Percentiles rank a stretch among this genome's conserved stretches.
Conservation (phyloP, 2,888 invertebrate genomes). For the Drosophila lutescens region DNA sequence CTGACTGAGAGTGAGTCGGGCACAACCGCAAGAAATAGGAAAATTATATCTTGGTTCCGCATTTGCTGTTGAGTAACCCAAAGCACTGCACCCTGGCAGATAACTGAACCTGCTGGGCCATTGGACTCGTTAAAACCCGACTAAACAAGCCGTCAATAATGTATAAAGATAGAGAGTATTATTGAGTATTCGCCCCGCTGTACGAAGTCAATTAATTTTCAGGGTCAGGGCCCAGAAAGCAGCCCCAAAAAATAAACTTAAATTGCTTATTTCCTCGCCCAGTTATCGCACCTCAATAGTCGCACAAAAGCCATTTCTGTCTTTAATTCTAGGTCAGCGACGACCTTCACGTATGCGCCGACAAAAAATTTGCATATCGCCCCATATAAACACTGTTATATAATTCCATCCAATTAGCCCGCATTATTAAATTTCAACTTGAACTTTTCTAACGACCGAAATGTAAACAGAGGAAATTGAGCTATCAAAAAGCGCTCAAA, state of each 20-base stretch:
- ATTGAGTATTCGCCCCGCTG: constrained; percentile 19
- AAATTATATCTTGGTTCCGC: constrained; percentile 68
- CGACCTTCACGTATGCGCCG: constrained; percentile 34
- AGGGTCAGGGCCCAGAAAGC: constrained; percentile 68
- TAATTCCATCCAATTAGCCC: constrained; percentile 69
- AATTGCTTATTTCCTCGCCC: constrained; percentile 69
- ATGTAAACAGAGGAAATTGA: constrained; percentile 36
- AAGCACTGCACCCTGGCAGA: constrained; percentile 8
- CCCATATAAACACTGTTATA: constrained; percentile 37
- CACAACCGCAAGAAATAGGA: constrained; percentile 49
- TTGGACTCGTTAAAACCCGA: constrained; percentile 66
- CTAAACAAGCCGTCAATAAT: constrained; percentile 65
- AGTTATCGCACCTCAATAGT: constrained; percentile 63
- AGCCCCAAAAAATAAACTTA: constrained; percentile 48
- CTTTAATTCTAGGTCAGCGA: constrained; percentile 68
- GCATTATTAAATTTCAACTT: constrained; percentile 73
- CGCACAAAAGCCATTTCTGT: constrained; percentile 45
- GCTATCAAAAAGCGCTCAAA: constrained; percentile 37
- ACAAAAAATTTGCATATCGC: constrained; percentile 64
- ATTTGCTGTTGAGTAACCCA: constrained; percentile 64
- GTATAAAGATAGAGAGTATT: constrained; percentile 24
- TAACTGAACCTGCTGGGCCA: constrained; percentile 56
- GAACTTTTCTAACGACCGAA: constrained; percentile 55
- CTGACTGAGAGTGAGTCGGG: constrained; percentile 19
- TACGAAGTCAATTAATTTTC: constrained; percentile 69